Evolutionary conservation across 1,140 invertebrate species (phyloP), one percentile per base, ranked within the genome.

Genomic region (Neuroterus valhalla): DNA sequence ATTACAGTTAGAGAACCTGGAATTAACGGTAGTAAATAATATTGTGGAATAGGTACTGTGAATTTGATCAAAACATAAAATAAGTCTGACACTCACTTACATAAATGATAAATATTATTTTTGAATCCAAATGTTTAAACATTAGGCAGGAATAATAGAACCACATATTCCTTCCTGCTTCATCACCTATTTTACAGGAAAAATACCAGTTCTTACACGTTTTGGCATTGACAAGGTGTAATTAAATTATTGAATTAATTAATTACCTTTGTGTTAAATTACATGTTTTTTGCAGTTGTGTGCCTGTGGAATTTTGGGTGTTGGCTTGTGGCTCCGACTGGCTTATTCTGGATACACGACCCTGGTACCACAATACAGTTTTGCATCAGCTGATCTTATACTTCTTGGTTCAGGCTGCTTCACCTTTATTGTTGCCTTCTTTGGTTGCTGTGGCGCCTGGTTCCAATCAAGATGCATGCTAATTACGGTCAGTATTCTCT

Each of bases 361-460:
- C 3, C 85, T 96, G 38, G 85, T 96, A 67, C 94, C 94, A 12
- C 93, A 95, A 80, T 94, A 95, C 85, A 92, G 92, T 44, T 91
- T 93, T 62, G 88, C 94, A 52, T 94, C 94, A 80, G 93, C 93
- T 19, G 94, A 96, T 83, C 92, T 92, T 12, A 83, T 96, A 50
- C 91, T 94, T 76, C 92, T 96, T 55, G 90, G 91, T 38, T 91
- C 93, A 17, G 95, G 95, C 66, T 91, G 93, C 45, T 82, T 94
- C 46, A 93, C 93, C 21, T 94, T 96, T 81, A 90, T 95, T 66
- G 91, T 95, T 1, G 93, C 94, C 42, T 95, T 96, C 88, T 93
- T 95, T 78, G 95, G 94, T 68, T 96, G 95, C 87, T 96, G 95
- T 85, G 95, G 95, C 12, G 93, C 94, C 50, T 96, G 94, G 94